Evolutionary conservation across 2,888 invertebrate species (phyloP).

Genomic region (Seira sanloemensis): DNA sequence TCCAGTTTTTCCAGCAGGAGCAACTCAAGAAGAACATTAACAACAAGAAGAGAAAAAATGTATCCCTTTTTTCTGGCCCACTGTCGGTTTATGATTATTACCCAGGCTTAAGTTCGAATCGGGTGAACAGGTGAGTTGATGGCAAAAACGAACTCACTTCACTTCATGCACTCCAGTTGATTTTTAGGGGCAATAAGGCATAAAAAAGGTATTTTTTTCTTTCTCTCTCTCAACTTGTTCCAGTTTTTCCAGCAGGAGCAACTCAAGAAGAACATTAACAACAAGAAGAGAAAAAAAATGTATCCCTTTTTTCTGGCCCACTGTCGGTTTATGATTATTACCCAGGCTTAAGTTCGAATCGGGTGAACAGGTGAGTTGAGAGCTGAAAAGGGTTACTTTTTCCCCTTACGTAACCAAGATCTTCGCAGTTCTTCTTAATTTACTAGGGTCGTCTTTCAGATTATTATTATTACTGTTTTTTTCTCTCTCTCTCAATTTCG

Average conservation of each 20-base stretch:
- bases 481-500: too few species aligned
- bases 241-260: slow-evolving; percentile 15
- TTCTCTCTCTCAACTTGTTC: not conserved
- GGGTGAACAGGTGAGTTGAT: too few species aligned
- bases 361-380: slow-evolving; percentile 37
- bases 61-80: not conserved
- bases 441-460: slow-evolving; percentile 16
- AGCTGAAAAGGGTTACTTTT: slow-evolving; percentile 4
- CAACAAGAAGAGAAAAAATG: not conserved
- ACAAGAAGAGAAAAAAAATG: not conserved
- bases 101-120: too few species aligned
- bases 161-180: not conserved
- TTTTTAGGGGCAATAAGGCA: not conserved
- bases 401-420: not conserved
- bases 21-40: slow-evolving; percentile 1
- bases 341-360: slow-evolving; percentile 20
- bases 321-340: slow-evolving; percentile 45
- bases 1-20: slow-evolving; percentile 17
- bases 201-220: not conserved
- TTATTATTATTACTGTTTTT: slow-evolving; percentile 25
- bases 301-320: not conserved
- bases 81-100: slow-evolving; percentile 48
- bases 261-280: slow-evolving; percentile 9
- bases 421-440: slow-evolving; percentile 5
- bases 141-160: too few species aligned